These are phyloP conservation scores for Spinibarbus caldwelli DNA, from an alignment of 2,797 vertebrate species.

Conservation along the genomic window DNA sequence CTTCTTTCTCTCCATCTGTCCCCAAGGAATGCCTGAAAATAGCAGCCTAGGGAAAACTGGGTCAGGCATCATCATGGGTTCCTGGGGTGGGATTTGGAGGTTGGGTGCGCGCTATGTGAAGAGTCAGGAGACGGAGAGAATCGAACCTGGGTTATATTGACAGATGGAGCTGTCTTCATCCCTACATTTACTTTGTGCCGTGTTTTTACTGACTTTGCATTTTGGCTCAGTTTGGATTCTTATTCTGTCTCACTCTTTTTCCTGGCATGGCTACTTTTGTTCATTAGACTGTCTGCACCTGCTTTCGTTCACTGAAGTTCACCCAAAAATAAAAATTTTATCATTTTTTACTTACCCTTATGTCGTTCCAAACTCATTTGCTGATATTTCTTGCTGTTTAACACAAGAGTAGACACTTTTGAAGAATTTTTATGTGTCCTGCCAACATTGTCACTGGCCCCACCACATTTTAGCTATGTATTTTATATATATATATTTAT, in stretches of 20 bases:
- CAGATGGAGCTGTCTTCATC: slow-evolving; percentile 3
- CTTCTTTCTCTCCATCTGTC: slow-evolving; percentile 63
- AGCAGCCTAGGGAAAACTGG: slow-evolving; percentile 78
- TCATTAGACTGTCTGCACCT: neutral
- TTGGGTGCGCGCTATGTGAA: slow-evolving; percentile 17
- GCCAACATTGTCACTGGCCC: neutral
- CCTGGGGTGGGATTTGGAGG: slow-evolving; percentile 55
- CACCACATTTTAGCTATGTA: neutral
- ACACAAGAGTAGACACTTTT: neutral
- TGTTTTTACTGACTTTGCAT: slow-evolving; percentile 25
- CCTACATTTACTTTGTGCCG: slow-evolving; percentile 3
- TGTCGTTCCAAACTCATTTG: neutral
- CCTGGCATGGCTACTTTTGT: neutral
- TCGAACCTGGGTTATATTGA: slow-evolving; percentile 23
- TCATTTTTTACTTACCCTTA: neutral
- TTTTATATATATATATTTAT: neutral
- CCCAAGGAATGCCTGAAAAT: slow-evolving; percentile 77
- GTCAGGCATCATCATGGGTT: slow-evolving; percentile 71
- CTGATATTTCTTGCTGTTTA: neutral
- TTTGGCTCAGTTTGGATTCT: slow-evolving; percentile 5
- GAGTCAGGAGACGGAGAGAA: neutral
- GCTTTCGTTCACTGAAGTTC: neutral
- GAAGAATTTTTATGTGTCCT: neutral
- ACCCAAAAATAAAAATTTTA: neutral
- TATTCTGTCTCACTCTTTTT: slow-evolving; percentile 5